Evolutionary conservation across 1,140 invertebrate species (phyloP), one percentile per base, ranked within the genome.

Genomic region (Papilio xuthus): DNA sequence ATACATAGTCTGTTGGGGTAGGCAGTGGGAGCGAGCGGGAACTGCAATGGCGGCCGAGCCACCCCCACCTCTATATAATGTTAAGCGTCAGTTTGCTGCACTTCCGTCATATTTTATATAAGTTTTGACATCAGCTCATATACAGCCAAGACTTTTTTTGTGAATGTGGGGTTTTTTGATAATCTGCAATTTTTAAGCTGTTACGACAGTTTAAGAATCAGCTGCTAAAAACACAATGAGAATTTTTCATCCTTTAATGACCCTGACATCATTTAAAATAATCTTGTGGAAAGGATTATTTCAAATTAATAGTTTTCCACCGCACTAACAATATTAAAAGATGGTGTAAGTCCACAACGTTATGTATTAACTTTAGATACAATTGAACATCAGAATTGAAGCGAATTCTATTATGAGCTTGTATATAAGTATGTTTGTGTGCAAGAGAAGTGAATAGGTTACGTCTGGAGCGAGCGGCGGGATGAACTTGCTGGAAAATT

Each of bases 401-500:
- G 4, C 13, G 26, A 67, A 67, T 28, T 67, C 26, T 67, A 32
- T 32, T 32, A 67, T 32, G 4, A 67, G 69, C 37, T 20, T 18
- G 41, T 73, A 73, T 44, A 42, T 72, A 72, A 72, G n/a, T 73
- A n/a, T 42, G 71, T 73, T 73, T 73, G 42, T 70, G 37, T 42
- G 42, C 71, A 47, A 28, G 41, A 71, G 73, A 71, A 47, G 20
- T 79, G 73, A 77, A 76, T 76, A 79, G 79, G 69, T 26, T 79
- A 79, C 42, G 63, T 71, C 73, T 77, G 69, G 60, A 50, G 42
- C 70, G 26, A 28, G n/a, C 82, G 80, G 79, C 81, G 78, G 81
- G 86, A 85, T 82, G 84, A 82, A 85, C 81, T 86, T 86, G 78
- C 84, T 85, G 86, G 85, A 87, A 92, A 92, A 93, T 91, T 92